Conservation (phyloP, 2,888 invertebrate species). For the Andrena trimmerana region DNA sequence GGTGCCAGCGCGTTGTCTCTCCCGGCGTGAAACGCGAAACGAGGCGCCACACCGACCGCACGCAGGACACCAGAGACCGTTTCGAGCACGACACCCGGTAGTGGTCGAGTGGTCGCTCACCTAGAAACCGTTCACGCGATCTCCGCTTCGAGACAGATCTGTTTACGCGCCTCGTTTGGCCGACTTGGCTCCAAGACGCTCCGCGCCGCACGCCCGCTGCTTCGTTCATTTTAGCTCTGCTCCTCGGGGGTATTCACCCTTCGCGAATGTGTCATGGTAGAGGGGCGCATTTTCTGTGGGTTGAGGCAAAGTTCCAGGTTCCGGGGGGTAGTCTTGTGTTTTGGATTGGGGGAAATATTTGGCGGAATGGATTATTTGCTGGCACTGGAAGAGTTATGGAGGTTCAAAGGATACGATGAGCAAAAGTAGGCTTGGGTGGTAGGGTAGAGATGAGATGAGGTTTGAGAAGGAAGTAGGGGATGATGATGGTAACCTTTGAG, state of each 20-base stretch:
- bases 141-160: conserved; percentile 68
- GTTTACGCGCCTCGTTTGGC: conserved; percentile 68
- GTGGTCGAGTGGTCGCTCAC: conserved; percentile 78
- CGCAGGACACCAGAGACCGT: conserved; percentile 73
- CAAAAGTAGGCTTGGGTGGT: too few species aligned
- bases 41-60: conserved; percentile 75
- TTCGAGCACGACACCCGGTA: conserved; percentile 79
- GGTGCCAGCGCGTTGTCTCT: conserved; percentile 22
- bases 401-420: too few species aligned
- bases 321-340: too few species aligned
- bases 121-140: conserved; percentile 81
- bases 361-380: too few species aligned
- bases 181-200: conserved; percentile 61
- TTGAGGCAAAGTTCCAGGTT: too few species aligned
- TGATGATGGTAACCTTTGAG: too few species aligned
- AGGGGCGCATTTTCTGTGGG: too few species aligned
- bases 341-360: too few species aligned
- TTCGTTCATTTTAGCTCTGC: conserved; percentile 46
- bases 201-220: conserved; percentile 30
- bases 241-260: background rate
- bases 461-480: too few species aligned
- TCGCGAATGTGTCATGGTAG: background rate
- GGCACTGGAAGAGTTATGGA: too few species aligned
- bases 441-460: too few species aligned
- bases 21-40: conserved; percentile 70